phyloP scores from a whole-genome alignment of 1,140 invertebrate species.

The Adelges cooleyi region DNA sequence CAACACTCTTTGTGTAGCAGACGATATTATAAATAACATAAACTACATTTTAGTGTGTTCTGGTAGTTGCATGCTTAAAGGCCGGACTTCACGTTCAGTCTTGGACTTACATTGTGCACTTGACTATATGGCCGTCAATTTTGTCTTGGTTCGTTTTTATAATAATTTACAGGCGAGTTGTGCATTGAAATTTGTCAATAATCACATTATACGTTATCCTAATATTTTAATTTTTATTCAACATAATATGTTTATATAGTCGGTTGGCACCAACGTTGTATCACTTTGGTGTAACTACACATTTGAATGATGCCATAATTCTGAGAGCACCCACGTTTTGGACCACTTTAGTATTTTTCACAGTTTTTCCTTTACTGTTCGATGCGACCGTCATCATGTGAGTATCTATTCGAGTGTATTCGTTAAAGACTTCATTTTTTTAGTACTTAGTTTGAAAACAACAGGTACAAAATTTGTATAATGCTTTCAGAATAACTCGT shows the following conservation, averaged over 20 bases:
- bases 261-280: background rate
- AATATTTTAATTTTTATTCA: background rate
- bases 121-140: slow-evolving; percentile 94
- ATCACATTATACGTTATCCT: background rate
- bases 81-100: background rate
- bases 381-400: background rate
- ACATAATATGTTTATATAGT: background rate
- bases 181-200: background rate
- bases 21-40: too few relatives aligned
- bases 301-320: background rate
- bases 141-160: slow-evolving; percentile 89
- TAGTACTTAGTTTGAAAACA: too few relatives aligned
- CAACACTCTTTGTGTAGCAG: background rate
- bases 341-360: background rate
- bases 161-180: slow-evolving; percentile 64
- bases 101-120: slow-evolving; percentile 67
- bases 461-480: too few relatives aligned
- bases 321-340: background rate
- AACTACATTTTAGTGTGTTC: background rate
- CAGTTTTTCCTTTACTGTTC: background rate
- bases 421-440: background rate
- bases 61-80: slow-evolving; percentile 14
- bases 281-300: background rate
- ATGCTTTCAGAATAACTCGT: too few relatives aligned
- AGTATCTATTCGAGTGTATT: too few relatives aligned